Evolutionary conservation across 1,140 invertebrate genomes (phyloP), one percentile per base, ranked within the genome.

Genomic region (Megathymus violae): DNA sequence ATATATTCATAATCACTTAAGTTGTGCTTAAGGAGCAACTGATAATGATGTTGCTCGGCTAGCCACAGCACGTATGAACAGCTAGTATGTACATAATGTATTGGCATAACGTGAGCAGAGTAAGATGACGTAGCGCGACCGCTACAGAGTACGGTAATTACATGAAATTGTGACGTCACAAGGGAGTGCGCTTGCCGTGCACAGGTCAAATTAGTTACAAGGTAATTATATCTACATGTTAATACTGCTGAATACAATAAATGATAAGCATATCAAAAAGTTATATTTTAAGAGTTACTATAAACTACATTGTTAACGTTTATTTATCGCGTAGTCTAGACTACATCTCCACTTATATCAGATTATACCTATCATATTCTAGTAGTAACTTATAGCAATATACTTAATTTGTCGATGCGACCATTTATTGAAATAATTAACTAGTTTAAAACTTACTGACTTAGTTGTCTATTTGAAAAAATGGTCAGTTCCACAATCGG

Each of bases 91-190:
- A 40, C 56, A 67, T 80, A 76, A 80, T 80, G 69, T 74, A 78
- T 80, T 78, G 71, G 62, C 59, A 77, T 79, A 76, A 64, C 62
- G 74, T 61, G 68, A 69, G 71, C 69, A 64, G 68, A 72, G 75
- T 71, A 69, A 64, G 60, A 38, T 31, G 46, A 67, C 51, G 54
- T 67, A 50, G 48, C 66, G 62, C 67, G 67, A 62, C 71, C 71
- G 61, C 64, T 61, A 62, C 50, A 38, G 60, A 50, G 67, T 47
- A 70, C 70, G 80, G 75, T 85, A 87, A 87, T 87, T 85, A 84
- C 72, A 75, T 80, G 76, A 82, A 85, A 87, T 80, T 81, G 76
- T 84, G 75, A 80, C 78, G 76, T 83, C 82, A 75, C 76, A 43
- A 16, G 74, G 74, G 80, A 83, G 69, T 62, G 62, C 64, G 56